These are phyloP conservation scores for Mactra quadrangularis DNA, from an alignment of 1,140 invertebrate genomes.

Conservation along the genomic window DNA sequence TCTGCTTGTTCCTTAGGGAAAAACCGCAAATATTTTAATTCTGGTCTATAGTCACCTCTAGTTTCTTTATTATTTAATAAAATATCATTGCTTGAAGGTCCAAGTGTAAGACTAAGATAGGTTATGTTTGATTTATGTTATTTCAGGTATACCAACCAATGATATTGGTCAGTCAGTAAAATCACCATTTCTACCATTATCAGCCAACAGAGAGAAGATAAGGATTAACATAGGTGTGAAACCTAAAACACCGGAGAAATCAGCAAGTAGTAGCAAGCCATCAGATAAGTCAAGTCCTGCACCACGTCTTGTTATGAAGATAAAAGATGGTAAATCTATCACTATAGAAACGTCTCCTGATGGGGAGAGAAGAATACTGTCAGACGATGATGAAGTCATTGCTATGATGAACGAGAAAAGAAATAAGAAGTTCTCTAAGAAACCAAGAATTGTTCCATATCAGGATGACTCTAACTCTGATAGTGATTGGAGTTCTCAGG, in stretches of 20 bases:
- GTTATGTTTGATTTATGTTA: conserved; percentile 8
- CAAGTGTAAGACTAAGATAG: no score
- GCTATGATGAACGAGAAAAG: conserved; percentile 24
- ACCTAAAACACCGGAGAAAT: conserved; percentile 23
- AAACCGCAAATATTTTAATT: no score
- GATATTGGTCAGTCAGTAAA: conserved; percentile 57
- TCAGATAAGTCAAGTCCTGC: not conserved
- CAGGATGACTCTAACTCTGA: conserved; percentile 82
- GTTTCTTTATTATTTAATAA: no score
- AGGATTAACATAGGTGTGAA: conserved; percentile 73
- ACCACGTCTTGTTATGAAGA: conserved; percentile 80
- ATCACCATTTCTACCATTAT: conserved; percentile 58
- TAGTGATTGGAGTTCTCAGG: conserved; percentile 40
- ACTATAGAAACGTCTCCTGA: conserved; percentile 78
- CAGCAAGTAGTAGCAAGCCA: not conserved
- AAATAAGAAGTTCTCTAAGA: conserved; percentile 22
- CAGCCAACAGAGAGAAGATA: conserved; percentile 75
- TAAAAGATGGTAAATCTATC: conserved; percentile 81
- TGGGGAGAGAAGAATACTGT: conserved; percentile 71
- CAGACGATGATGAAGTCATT: conserved; percentile 43
- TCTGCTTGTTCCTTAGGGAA: no score
- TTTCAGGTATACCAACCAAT: conserved; percentile 46
- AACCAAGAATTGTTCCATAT: conserved; percentile 80
- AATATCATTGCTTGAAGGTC: no score
- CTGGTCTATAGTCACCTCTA: no score